These are phyloP conservation scores for Tamias sibiricus DNA, from an alignment of 2,113 vertebrate species.

Conservation along the genomic window DNA sequence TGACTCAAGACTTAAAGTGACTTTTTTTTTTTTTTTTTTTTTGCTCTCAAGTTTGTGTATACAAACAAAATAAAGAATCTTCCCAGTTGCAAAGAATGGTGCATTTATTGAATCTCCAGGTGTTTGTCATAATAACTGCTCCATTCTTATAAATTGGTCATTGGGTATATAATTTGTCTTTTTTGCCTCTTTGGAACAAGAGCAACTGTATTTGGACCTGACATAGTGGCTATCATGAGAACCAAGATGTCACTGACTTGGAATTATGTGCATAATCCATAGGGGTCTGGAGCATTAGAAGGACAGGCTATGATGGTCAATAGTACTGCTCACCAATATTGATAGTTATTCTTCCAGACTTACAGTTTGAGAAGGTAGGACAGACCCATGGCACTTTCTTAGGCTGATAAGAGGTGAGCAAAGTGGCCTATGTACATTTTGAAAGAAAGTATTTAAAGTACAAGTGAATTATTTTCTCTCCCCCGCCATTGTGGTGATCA, in stretches of 20 bases:
- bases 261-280: not conserved
- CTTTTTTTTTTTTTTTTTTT: not conserved
- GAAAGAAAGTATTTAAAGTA: not conserved
- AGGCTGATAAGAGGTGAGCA: not conserved
- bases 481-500: not conserved
- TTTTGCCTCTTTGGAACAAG: not conserved
- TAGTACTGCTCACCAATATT: not conserved
- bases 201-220: not conserved
- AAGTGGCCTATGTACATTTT: not conserved
- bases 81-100: not conserved
- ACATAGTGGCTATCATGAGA: not conserved
- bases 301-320: not conserved
- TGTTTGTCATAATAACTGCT: not conserved
- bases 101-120: not conserved
- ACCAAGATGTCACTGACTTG: not conserved
- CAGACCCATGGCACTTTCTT: not conserved
- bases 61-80: too few relatives aligned
- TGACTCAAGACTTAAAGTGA: not conserved
- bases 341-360: not conserved
- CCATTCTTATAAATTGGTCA: not conserved
- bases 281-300: not conserved
- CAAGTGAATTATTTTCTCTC: not conserved
- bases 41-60: not conserved
- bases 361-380: not conserved
- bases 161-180: not conserved